phyloP scores from a whole-genome alignment of 2,113 vertebrate species.

The Notothenia coriiceps region DNA sequence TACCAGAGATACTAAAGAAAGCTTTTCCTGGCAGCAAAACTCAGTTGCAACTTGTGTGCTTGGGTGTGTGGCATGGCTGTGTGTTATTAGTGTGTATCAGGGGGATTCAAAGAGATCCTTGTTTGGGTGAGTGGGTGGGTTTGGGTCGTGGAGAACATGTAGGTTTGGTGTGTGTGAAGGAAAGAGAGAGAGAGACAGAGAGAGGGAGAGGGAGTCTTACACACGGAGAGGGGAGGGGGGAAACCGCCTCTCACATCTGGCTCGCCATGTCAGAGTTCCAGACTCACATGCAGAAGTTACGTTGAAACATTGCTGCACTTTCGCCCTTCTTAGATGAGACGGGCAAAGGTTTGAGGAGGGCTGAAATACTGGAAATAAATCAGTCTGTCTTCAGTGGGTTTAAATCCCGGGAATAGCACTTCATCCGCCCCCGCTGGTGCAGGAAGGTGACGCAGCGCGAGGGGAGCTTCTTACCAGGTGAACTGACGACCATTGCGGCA shows the following conservation, averaged over 20 bases:
- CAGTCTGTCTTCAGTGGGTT: neutral
- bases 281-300: constrained; percentile 60
- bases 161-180: constrained; percentile 32
- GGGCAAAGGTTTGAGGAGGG: neutral
- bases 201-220: constrained; percentile 3
- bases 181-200: constrained; percentile 2
- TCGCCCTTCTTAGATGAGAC: constrained; percentile 9
- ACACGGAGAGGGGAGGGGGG: constrained; percentile 37
- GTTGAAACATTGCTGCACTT: constrained; percentile 43
- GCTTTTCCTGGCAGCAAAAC: constrained; percentile 36
- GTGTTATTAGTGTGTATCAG: constrained; percentile 61
- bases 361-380: constrained; percentile 14
- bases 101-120: constrained; percentile 74
- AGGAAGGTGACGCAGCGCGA: constrained; percentile 81
- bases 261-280: constrained; percentile 60
- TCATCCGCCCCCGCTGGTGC: constrained; percentile 50
- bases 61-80: constrained; percentile 3
- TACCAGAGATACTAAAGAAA: constrained; percentile 20
- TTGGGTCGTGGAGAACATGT: constrained; percentile 39
- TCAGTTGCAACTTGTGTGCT: constrained; percentile 14
- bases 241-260: constrained; percentile 77
- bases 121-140: constrained; percentile 70
- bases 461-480: constrained; percentile 65
- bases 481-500: constrained; percentile 81
- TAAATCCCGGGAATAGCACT: constrained; percentile 7